phyloP scores from a whole-genome alignment of 2,113 vertebrate species.

The Odocoileus virginianus region DNA sequence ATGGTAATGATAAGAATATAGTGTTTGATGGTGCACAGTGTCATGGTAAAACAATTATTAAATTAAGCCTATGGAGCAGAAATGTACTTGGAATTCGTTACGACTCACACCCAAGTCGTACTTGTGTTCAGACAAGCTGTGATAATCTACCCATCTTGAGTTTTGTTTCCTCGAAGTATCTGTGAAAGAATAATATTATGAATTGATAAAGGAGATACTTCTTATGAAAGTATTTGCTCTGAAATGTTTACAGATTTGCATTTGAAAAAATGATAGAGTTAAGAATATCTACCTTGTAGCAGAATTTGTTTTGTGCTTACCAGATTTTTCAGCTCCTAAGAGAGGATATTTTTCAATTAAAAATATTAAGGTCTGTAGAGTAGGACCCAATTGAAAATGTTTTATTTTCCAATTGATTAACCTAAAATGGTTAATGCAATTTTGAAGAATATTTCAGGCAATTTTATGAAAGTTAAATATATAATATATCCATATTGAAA shows the following conservation, averaged over 20 bases:
- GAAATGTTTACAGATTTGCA: not conserved
- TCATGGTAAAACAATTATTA: not conserved
- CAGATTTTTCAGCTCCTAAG: not conserved
- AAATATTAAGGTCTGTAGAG: not conserved
- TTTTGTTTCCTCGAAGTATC: not conserved
- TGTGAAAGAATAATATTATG: not conserved
- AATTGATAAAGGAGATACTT: not conserved
- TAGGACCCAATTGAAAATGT: not conserved
- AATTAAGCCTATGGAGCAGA: not conserved
- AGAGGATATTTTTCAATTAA: not conserved
- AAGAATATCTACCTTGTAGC: not conserved
- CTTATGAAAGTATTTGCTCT: not conserved
- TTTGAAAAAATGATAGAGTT: not conserved
- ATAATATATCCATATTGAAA: not conserved
- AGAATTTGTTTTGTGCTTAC: not conserved
- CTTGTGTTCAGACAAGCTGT: not conserved
- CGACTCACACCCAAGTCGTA: not conserved
- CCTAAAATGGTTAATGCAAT: not conserved
- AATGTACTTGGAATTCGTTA: not conserved
- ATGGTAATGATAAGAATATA: not conserved
- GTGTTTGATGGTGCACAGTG: not conserved
- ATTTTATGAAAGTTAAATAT: not conserved
- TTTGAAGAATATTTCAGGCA: not conserved
- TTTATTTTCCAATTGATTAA: not conserved
- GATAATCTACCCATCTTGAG: not conserved